Evolutionary conservation across 2,113 vertebrate genomes (phyloP).

Genomic region (Elaphurus davidianus): DNA sequence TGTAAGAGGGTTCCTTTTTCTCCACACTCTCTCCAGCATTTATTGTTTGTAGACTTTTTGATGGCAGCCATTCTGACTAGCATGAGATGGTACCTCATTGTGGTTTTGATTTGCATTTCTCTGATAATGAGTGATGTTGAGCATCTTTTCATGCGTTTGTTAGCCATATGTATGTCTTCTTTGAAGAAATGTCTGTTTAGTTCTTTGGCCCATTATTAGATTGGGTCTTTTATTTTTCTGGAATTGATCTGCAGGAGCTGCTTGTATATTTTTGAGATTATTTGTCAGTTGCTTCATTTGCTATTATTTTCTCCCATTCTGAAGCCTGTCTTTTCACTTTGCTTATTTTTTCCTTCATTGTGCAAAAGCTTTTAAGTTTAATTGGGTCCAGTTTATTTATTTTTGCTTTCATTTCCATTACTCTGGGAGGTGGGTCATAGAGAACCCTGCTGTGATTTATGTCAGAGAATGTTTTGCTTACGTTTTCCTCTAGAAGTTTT

Average conservation of each 20-base stretch:
- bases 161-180: not conserved
- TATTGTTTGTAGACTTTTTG: not conserved
- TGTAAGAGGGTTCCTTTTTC: not conserved
- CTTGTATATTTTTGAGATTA: not conserved
- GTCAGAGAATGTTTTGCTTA: not conserved
- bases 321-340: not conserved
- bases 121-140: not conserved
- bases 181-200: not conserved
- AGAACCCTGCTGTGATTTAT: not conserved
- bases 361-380: not conserved
- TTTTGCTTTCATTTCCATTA: not conserved
- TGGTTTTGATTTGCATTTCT: not conserved
- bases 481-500: not conserved
- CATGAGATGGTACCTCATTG: not conserved
- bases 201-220: not conserved
- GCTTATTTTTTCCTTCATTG: not conserved
- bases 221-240: not conserved
- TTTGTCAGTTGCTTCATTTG: not conserved
- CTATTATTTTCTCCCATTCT: not conserved
- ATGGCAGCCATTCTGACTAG: not conserved
- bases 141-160: not conserved
- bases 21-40: not conserved
- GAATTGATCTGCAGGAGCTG: not conserved
- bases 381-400: not conserved
- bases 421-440: not conserved